Conservation (phyloP, 2,888 invertebrate species). For the Trisateles emortualis region DNA sequence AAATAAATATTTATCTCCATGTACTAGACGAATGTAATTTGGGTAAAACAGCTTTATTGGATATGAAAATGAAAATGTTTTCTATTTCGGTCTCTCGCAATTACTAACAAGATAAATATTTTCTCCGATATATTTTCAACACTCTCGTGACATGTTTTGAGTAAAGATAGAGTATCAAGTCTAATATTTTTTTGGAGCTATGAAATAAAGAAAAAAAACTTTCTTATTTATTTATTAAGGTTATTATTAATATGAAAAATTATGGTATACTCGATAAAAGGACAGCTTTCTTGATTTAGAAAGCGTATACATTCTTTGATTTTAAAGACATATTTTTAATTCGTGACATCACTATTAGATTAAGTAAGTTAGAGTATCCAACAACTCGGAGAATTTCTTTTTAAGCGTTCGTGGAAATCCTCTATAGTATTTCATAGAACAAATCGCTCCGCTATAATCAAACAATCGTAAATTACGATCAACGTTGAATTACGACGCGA, state of each 20-base stretch:
- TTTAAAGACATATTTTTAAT: conserved; percentile 7
- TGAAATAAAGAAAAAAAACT: no score
- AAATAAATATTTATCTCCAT: conserved; percentile 14
- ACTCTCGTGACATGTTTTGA: conserved; percentile 3
- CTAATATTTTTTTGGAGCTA: neutral
- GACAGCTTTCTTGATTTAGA: neutral
- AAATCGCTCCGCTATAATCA: conserved; percentile 30
- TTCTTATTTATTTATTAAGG: no score
- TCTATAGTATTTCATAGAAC: conserved; percentile 21
- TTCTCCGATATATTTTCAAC: neutral
- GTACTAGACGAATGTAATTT: conserved; percentile 10
- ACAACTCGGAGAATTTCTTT: conserved; percentile 15
- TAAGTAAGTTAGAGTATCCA: neutral
- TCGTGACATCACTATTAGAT: conserved; percentile 14
- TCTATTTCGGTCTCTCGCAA: conserved; percentile 13
- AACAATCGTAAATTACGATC: conserved; percentile 39
- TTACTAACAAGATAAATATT: conserved; percentile 8
- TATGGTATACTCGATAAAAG: no score
- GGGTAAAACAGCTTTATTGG: conserved; percentile 5
- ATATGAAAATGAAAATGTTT: conserved; percentile 2
- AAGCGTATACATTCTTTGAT: neutral
- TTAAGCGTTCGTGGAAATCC: conserved; percentile 14
- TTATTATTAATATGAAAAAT: no score
- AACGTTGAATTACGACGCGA: conserved; percentile 29
- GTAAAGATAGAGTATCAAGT: conserved; percentile 1